Evolutionary conservation across 1,140 invertebrate genomes (phyloP).

Genomic region (Panagrolaimus sp.): DNA sequence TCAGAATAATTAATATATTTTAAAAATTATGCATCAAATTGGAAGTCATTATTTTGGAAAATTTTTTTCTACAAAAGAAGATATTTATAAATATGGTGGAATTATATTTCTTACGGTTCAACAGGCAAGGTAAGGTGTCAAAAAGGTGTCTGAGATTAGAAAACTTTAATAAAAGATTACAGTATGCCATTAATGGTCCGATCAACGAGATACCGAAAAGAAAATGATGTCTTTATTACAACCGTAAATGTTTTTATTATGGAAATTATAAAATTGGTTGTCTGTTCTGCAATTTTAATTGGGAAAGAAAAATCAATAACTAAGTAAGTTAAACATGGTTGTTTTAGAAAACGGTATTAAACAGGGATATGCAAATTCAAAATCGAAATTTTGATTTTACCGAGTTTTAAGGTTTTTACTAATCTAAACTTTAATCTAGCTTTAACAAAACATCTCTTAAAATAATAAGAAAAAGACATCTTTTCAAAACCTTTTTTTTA

Average conservation of each 20-base stretch:
- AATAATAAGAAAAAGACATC: no score
- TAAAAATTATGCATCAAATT: no score
- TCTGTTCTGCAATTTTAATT: constrained; percentile 39
- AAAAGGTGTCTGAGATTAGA: constrained; percentile 20
- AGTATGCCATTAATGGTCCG: constrained; percentile 49
- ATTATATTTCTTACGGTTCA: constrained; percentile 40
- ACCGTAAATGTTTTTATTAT: constrained; percentile 50
- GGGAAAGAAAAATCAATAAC: constrained; percentile 30
- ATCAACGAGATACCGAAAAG: constrained; percentile 34
- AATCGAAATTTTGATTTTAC: no score
- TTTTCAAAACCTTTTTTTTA: neutral
- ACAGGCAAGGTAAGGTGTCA: constrained; percentile 30
- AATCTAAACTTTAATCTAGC: no score
- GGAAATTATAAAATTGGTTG: constrained; percentile 41
- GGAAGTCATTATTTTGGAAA: no score
- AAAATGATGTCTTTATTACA: constrained; percentile 43
- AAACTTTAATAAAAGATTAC: neutral
- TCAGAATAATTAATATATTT: no score
- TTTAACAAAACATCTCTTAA: no score
- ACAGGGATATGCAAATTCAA: no score
- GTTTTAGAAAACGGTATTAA: no score
- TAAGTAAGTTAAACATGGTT: constrained; percentile 17
- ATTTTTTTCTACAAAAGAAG: no score
- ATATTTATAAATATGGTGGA: constrained; percentile 38
- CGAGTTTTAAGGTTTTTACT: no score